Conservation (phyloP, 2,797 vertebrate species). For the Mus minutoides region DNA sequence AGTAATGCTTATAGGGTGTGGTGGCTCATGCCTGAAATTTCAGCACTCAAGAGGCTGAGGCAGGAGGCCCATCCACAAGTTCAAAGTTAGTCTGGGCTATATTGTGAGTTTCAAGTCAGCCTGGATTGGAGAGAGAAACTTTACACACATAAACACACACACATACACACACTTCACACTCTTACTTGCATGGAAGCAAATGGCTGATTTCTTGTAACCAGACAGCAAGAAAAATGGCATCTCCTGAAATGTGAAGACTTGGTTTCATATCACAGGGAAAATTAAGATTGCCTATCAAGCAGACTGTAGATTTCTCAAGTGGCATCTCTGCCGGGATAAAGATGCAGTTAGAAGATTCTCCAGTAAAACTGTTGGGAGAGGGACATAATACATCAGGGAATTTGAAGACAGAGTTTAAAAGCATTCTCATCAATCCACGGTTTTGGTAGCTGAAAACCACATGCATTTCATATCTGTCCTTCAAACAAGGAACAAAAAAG, state of each 20-base stretch:
- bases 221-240: not conserved
- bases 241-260: not conserved
- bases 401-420: conserved; percentile 63
- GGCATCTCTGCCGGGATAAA: not conserved
- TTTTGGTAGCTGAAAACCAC: conserved; percentile 43
- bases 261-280: not conserved
- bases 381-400: not conserved
- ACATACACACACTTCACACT: not conserved
- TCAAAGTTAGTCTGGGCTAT: not conserved
- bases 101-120: not conserved
- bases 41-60: not conserved
- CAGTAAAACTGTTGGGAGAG: not conserved
- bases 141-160: not conserved
- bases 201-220: not conserved
- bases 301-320: not conserved
- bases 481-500: conserved; percentile 54
- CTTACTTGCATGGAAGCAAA: not conserved
- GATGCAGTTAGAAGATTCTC: not conserved
- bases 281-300: not conserved
- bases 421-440: not conserved
- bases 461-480: conserved; percentile 40
- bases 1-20: not conserved
- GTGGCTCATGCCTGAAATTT: not conserved
- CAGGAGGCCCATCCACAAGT: not conserved
- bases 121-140: not conserved